phyloP scores from a whole-genome alignment of 2,113 vertebrate species.

The Ophthalmolycus amberensis region DNA sequence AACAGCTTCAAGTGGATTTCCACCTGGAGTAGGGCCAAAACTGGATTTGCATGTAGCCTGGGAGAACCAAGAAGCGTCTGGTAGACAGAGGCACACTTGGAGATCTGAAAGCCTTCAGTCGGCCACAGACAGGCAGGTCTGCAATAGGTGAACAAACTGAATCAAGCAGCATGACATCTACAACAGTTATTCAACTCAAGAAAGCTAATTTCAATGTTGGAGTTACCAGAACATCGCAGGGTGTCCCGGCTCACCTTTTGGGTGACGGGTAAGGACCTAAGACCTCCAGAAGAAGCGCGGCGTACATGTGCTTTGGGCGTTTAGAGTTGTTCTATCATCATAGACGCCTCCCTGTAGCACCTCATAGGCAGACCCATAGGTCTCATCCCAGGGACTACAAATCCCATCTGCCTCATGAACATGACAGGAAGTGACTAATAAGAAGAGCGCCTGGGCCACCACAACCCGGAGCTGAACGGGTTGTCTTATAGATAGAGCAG shows the following conservation, averaged over 20 bases:
- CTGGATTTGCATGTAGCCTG: too few species aligned
- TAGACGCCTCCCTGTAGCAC: background rate
- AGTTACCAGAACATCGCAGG: background rate
- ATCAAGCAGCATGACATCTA: background rate
- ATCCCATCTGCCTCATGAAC: constrained; percentile 20
- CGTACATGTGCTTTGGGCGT: background rate
- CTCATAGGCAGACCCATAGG: background rate
- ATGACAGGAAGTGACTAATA: background rate
- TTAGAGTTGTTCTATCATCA: constrained; percentile 8
- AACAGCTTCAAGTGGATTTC: too few species aligned
- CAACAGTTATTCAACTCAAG: background rate
- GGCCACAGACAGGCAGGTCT: background rate
- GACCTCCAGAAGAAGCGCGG: background rate
- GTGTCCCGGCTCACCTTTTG: background rate
- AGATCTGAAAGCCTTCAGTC: background rate
- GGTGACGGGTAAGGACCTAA: background rate
- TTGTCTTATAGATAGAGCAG: constrained; percentile 3
- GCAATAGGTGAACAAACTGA: background rate
- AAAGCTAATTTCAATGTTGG: background rate
- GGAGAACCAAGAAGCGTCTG: too few species aligned
- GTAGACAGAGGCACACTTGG: background rate
- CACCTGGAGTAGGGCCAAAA: too few species aligned
- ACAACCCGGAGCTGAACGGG: background rate
- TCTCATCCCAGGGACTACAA: constrained; percentile 28
- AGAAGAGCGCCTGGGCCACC: background rate